Conservation (phyloP, 2,797 vertebrate genomes). For the Phyllotis vaccarum region DNA sequence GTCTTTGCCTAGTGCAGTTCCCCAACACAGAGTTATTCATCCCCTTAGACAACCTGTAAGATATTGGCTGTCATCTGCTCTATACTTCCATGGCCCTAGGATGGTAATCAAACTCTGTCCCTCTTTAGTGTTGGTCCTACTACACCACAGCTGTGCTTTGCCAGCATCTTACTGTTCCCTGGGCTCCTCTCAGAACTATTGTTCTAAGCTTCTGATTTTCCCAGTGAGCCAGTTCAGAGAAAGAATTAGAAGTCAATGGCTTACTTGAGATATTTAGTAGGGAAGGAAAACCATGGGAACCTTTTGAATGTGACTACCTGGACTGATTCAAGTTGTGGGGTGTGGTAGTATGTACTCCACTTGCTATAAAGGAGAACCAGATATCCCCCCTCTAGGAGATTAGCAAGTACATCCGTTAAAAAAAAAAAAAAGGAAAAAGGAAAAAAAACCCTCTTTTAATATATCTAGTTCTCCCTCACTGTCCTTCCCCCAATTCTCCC, state of each 20-base stretch:
- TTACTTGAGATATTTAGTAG: neutral
- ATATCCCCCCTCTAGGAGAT: slow-evolving; percentile 7
- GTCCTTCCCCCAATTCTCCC: too few species aligned
- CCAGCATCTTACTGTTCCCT: neutral
- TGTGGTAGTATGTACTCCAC: neutral
- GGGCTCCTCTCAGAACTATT: neutral
- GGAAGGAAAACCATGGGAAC: neutral
- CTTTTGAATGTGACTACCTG: neutral
- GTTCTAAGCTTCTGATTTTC: neutral
- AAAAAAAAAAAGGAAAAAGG: too few species aligned
- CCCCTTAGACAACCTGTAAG: too few species aligned
- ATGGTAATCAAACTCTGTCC: neutral
- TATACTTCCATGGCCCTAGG: neutral
- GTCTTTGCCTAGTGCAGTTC: too few species aligned
- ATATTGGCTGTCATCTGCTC: too few species aligned
- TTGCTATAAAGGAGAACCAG: neutral
- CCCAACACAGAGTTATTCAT: too few species aligned
- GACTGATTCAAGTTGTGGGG: neutral
- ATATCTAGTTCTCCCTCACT: too few species aligned
- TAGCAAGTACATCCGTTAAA: neutral
- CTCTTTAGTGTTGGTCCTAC: neutral
- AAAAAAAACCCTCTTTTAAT: too few species aligned
- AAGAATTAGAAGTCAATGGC: neutral
- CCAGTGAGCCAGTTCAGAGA: neutral
- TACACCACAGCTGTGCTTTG: neutral